A percentile compares a stretch with the other conserved stretches of the same genome.
These are phyloP conservation scores for Diphyllodes magnificus DNA, from an alignment of 2,113 vertebrate species.

Conservation along the genomic window DNA sequence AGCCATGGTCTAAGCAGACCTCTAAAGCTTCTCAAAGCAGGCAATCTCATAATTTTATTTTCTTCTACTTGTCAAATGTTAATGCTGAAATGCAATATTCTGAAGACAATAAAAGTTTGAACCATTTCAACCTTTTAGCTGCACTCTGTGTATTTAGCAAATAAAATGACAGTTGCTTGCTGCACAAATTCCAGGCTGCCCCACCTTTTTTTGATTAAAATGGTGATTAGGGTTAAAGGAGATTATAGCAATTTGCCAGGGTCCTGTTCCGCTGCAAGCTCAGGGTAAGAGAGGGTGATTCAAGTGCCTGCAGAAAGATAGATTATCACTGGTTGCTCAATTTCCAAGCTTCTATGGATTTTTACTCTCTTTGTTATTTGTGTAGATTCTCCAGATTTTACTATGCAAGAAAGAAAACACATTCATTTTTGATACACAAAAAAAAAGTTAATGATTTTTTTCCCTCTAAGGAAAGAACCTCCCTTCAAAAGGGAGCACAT, in stretches of 20 bases:
- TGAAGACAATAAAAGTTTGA: conserved; percentile 25
- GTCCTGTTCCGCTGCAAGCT: neutral
- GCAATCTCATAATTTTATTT: neutral
- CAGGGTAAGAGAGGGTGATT: neutral
- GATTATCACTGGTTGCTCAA: neutral
- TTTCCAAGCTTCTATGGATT: neutral
- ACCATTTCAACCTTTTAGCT: neutral
- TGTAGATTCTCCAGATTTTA: neutral
- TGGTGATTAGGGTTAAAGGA: conserved; percentile 27
- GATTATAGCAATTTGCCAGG: conserved; percentile 25
- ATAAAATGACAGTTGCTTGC: neutral
- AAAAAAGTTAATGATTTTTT: neutral
- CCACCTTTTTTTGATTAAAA: conserved; percentile 33
- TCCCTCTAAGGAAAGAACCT: neutral
- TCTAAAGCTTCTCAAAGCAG: neutral
- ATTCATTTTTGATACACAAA: neutral
- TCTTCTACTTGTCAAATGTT: conserved; percentile 15
- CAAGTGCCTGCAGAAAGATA: neutral
- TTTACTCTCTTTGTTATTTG: neutral
- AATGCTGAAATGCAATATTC: conserved; percentile 19
- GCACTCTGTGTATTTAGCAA: conserved; percentile 1
- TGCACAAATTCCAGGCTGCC: neutral
- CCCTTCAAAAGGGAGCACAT: neutral
- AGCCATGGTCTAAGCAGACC: neutral
- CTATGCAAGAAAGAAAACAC: neutral